These are phyloP conservation scores for Dicyrtoma fusca DNA, from an alignment of 2,888 invertebrate genomes.

Conservation along the genomic window DNA sequence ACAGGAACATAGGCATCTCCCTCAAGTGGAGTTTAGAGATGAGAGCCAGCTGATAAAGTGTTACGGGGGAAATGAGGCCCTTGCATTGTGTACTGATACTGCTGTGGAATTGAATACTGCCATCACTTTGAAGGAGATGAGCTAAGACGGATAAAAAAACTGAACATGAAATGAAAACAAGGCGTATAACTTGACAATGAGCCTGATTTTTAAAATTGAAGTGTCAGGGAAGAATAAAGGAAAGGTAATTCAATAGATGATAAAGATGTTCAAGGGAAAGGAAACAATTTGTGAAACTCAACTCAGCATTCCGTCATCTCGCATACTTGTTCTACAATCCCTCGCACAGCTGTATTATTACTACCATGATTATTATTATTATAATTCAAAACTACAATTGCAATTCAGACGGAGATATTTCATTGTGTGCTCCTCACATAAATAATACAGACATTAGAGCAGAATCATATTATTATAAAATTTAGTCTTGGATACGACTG, in stretches of 20 bases:
- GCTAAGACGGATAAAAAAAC: not conserved
- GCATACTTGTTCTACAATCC: not conserved
- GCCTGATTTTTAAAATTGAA: conserved; percentile 20
- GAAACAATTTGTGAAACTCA: conserved; percentile 15
- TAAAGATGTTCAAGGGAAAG: conserved; percentile 23
- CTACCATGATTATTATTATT: not conserved
- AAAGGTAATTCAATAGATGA: conserved; percentile 11
- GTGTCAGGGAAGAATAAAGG: conserved; percentile 13
- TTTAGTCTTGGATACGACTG: no score
- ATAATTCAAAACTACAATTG: no score
- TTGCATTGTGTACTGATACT: no score
- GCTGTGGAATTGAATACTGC: not conserved
- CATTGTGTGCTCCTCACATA: conserved; percentile 13
- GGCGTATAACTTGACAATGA: conserved; percentile 22
- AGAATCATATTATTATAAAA: not conserved
- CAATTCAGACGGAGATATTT: not conserved
- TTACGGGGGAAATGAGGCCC: no score
- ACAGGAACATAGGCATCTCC: no score
- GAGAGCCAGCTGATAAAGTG: no score
- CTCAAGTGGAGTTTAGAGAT: no score
- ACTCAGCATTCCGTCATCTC: conserved; percentile 14
- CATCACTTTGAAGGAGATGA: not conserved
- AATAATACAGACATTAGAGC: conserved; percentile 8
- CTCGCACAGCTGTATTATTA: not conserved
- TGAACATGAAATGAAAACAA: conserved; percentile 12